phyloP scores from a whole-genome alignment of 2,888 invertebrate genomes.

The Boloria euphrosyne region DNA sequence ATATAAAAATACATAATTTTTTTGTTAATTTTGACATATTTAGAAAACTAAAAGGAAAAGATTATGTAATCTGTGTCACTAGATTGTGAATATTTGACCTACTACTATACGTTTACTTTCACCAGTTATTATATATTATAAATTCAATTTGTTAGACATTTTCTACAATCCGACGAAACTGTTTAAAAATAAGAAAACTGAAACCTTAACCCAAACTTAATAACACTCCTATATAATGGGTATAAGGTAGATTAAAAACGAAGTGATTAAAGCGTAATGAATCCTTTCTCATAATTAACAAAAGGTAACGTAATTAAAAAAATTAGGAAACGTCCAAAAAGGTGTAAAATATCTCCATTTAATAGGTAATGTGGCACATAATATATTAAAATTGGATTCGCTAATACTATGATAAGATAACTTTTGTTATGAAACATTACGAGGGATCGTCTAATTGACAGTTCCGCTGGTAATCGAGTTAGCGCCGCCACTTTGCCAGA shows the following conservation, averaged over 20 bases:
- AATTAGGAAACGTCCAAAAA: neutral
- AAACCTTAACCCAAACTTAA: too few relatives aligned
- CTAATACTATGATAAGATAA: slow-evolving; percentile 34
- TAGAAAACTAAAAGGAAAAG: too few relatives aligned
- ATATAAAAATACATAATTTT: too few relatives aligned
- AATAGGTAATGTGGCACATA: slow-evolving; percentile 1
- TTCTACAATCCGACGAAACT: too few relatives aligned
- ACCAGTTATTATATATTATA: too few relatives aligned
- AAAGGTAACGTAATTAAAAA: slow-evolving; percentile 11
- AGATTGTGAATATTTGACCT: too few relatives aligned
- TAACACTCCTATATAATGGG: too few relatives aligned
- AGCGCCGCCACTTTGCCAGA: slow-evolving; percentile 47
- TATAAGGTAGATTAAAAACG: slow-evolving; percentile 4
- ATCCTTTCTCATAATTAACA: slow-evolving; percentile 4
- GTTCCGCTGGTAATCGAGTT: slow-evolving; percentile 47
- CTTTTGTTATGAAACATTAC: slow-evolving; percentile 44
- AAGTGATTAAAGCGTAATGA: neutral
- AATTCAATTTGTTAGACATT: too few relatives aligned
- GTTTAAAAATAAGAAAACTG: too few relatives aligned
- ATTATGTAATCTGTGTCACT: too few relatives aligned
- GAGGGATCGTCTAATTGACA: slow-evolving; percentile 48
- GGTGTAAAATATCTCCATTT: slow-evolving; percentile 10
- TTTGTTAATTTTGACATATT: too few relatives aligned
- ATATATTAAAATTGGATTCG: slow-evolving; percentile 24
- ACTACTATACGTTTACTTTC: too few relatives aligned